Percentiles rank a stretch among this genome's conserved stretches.
Evolutionary conservation across 2,888 invertebrate species (phyloP).

Genomic region (Celastrina argiolus): DNA sequence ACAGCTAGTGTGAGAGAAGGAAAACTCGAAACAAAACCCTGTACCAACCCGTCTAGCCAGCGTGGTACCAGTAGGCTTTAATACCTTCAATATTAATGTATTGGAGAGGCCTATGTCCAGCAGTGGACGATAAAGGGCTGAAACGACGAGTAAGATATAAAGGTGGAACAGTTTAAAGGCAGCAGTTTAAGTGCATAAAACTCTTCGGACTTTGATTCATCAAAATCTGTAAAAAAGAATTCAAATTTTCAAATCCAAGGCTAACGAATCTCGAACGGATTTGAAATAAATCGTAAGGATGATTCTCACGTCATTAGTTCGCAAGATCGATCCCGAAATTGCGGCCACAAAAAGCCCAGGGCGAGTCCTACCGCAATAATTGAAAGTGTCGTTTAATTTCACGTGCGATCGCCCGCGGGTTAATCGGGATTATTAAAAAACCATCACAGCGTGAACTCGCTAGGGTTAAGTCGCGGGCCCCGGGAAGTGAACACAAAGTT

Average conservation of each 20-base stretch:
- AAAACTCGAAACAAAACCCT: too few relatives aligned
- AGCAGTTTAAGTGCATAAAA: too few relatives aligned
- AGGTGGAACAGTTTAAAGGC: not conserved
- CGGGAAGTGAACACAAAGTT: slow-evolving; percentile 5
- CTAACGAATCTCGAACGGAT: slow-evolving; percentile 33
- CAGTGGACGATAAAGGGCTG: too few relatives aligned
- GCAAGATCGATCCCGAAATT: slow-evolving; percentile 58
- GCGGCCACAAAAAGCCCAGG: slow-evolving; percentile 48
- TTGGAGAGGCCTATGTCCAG: too few relatives aligned
- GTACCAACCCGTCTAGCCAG: too few relatives aligned
- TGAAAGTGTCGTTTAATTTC: slow-evolving; percentile 51
- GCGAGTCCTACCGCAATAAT: slow-evolving; percentile 43
- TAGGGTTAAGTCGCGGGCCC: not conserved
- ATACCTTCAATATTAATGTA: too few relatives aligned
- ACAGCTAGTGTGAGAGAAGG: too few relatives aligned
- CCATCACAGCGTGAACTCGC: slow-evolving; percentile 20
- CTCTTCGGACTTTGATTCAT: not conserved
- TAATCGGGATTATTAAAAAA: slow-evolving; percentile 33
- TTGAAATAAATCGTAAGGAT: slow-evolving; percentile 53
- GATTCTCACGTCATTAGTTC: slow-evolving; percentile 71
- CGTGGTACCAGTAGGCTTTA: too few relatives aligned
- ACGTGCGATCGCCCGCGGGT: slow-evolving; percentile 44
- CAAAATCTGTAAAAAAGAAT: slow-evolving; percentile 10
- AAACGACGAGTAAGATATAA: too few relatives aligned
- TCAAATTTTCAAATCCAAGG: slow-evolving; percentile 30